phyloP scores from a whole-genome alignment of 2,113 vertebrate species.

The Psilopsiagon aurifrons region DNA sequence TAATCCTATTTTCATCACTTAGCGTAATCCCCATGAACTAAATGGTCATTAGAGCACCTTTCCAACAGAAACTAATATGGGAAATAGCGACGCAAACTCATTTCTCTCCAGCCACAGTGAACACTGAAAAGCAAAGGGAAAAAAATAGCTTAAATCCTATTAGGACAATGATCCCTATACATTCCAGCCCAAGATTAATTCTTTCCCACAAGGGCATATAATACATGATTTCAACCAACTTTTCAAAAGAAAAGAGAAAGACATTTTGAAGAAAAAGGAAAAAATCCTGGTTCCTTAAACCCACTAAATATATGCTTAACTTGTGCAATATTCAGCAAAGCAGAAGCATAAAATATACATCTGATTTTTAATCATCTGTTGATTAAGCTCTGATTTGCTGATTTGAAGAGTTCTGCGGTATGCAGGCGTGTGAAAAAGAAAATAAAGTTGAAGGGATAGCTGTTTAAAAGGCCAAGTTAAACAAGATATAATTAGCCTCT shows the following conservation, averaged over 20 bases:
- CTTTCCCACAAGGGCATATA: conserved; percentile 35
- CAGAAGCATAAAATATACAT: not conserved
- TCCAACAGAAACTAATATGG: not conserved
- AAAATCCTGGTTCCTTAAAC: not conserved
- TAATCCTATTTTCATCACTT: conserved; percentile 56
- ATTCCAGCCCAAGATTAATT: conserved; percentile 51
- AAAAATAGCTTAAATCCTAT: conserved; percentile 43
- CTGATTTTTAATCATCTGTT: not conserved
- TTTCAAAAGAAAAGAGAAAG: not conserved
- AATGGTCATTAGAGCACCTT: conserved; percentile 21
- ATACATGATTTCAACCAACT: not conserved
- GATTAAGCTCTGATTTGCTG: not conserved
- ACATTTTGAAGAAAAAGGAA: not conserved
- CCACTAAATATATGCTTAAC: not conserved
- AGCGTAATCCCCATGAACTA: not conserved
- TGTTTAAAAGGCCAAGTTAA: conserved; percentile 33
- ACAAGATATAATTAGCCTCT: conserved; percentile 13
- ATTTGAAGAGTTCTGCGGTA: not conserved
- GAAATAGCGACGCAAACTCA: not conserved
- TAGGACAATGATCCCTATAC: conserved; percentile 20
- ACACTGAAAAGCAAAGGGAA: conserved; percentile 12
- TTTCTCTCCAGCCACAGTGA: not conserved
- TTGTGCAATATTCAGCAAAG: not conserved
- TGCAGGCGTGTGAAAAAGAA: not conserved
- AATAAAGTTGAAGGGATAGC: not conserved